These are phyloP conservation scores for Megalopta genalis DNA, from an alignment of 1,140 invertebrate genomes.

Conservation along the genomic window DNA sequence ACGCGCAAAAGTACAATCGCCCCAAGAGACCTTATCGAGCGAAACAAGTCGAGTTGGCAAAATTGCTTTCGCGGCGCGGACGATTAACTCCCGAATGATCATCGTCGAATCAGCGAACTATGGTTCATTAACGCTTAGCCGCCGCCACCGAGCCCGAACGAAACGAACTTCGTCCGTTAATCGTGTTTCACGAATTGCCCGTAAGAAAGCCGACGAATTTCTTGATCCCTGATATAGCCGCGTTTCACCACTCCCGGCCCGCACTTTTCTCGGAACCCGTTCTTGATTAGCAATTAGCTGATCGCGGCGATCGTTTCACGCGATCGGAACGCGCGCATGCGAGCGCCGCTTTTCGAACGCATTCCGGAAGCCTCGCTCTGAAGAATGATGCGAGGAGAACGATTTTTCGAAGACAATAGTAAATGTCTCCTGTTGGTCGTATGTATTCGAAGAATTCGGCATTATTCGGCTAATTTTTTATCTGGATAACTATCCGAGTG, in stretches of 20 bases:
- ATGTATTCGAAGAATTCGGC: too few relatives aligned
- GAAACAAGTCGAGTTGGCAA: constrained; percentile 45
- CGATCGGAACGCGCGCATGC: too few relatives aligned
- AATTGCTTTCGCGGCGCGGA: constrained; percentile 48
- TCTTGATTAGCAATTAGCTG: not conserved
- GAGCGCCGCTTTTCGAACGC: too few relatives aligned
- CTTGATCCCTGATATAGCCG: not conserved
- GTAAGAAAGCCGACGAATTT: constrained; percentile 36
- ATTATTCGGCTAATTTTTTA: too few relatives aligned
- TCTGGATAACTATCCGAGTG: too few relatives aligned
- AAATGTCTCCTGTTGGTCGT: too few relatives aligned
- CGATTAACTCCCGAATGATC: constrained; percentile 51
- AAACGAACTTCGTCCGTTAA: constrained; percentile 43
- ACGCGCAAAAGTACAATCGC: constrained; percentile 31
- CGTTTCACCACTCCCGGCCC: not conserved
- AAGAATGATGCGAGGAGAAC: too few relatives aligned
- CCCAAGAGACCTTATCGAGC: constrained; percentile 39
- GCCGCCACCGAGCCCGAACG: constrained; percentile 13
- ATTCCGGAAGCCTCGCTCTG: too few relatives aligned
- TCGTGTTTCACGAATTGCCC: constrained; percentile 37
- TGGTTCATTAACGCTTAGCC: constrained; percentile 45
- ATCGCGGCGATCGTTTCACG: not conserved
- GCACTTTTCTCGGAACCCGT: not conserved
- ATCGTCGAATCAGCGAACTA: constrained; percentile 53
- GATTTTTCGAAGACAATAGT: too few relatives aligned